Evolutionary conservation across 1,140 invertebrate species (phyloP), one percentile per base, ranked within the genome.

Genomic region (Sinella curviseta): DNA sequence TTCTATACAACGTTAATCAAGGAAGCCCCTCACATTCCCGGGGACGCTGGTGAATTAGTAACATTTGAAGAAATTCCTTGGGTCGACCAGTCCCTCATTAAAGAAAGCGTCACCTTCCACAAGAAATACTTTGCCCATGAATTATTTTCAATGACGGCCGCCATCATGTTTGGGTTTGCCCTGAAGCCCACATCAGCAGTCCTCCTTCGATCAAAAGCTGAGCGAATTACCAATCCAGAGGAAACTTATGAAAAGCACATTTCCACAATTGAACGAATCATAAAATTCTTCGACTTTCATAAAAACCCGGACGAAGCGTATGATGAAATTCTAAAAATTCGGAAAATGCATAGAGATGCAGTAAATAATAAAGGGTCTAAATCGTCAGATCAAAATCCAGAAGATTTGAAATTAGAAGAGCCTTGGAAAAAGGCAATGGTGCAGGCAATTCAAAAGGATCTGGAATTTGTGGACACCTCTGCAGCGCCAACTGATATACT

Each of bases 11-110:
- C 20, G 2, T 36, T 82, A 30, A 76, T 82, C 14, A 74, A 74
- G 1, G 70, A 82, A 70, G 78, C 81, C 16, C 76, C 78, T 1
- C 76, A 73, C 26, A 48, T 82, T 4, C 76, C 78, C 26, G 81
- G 81, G 12, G 78, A 82, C 48, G 26, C 12, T 28, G 55, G 34
- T 28, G 35, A 78, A 16, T 24, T 55, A 35, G 67, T 78, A 35
- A 28, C 76, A 8, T n/a, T 75, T n/a, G 35, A 3, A 1, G 77
- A 80, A n/a, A 82, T 82, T 30, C 28, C 48, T 4, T 81, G 77
- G 80, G n/a, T 60, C 1, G 36, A 77, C 30, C 74, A 77, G 1
- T 24, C 34, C 12, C 30, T 81, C 12, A 31, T 81, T 2, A 33
- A 76, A 67, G 65, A 79, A 16, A 73, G 77, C 35, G 75, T 36